phyloP scores from a whole-genome alignment of 2,113 vertebrate genomes.

The Nanorana parkeri region DNA sequence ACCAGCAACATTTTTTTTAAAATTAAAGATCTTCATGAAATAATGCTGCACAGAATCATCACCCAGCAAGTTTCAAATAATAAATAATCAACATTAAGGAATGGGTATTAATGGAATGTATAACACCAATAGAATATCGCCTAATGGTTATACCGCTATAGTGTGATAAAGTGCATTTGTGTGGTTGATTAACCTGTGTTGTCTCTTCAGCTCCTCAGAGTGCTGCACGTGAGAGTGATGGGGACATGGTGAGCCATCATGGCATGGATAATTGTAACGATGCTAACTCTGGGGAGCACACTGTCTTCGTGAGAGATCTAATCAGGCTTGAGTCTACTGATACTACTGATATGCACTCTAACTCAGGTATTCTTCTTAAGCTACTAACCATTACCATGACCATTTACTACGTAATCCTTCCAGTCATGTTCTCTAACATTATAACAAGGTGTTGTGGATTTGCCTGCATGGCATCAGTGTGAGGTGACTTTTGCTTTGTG shows the following conservation, averaged over 20 bases:
- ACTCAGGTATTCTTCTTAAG: constrained; percentile 81
- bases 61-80: too few species aligned
- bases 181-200: constrained; percentile 60
- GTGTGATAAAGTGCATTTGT: not conserved
- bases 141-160: too few species aligned
- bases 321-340: constrained; percentile 79
- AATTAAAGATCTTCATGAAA: too few species aligned
- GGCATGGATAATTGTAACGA: constrained; percentile 88
- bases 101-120: too few species aligned
- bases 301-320: constrained; percentile 78
- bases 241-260: constrained; percentile 85
- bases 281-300: constrained; percentile 82
- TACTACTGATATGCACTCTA: constrained; percentile 79
- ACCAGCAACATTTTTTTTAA: too few species aligned
- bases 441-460: not conserved
- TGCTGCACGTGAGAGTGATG: constrained; percentile 75
- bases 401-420: constrained; percentile 52
- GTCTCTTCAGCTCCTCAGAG: constrained; percentile 72
- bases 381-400: constrained; percentile 62
- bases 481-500: not conserved
- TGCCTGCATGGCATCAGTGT: not conserved
- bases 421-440: not conserved
- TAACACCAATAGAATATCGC: too few species aligned
- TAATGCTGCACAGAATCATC: too few species aligned
- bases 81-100: too few species aligned